phyloP scores from a whole-genome alignment of 2,113 vertebrate species.

The Embiotoca jacksoni region DNA sequence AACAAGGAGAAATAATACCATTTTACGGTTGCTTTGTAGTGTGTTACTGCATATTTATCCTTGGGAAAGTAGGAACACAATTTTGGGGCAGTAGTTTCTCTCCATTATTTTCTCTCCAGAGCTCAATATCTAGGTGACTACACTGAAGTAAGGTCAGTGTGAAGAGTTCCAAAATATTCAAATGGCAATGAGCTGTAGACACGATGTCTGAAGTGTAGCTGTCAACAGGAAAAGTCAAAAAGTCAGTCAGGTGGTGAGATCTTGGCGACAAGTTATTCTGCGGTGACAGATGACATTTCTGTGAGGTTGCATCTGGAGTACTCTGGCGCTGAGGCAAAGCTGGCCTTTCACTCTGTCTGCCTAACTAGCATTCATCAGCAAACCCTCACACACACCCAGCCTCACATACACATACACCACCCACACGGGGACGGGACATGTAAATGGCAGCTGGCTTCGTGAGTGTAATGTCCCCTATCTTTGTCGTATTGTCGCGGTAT shows the following conservation, averaged over 20 bases:
- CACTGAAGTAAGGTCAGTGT: not conserved
- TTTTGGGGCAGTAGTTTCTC: not conserved
- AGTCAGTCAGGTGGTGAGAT: constrained; percentile 74
- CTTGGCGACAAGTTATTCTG: constrained; percentile 71
- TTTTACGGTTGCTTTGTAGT: not conserved
- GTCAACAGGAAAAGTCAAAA: constrained; percentile 70
- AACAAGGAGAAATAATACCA: not conserved
- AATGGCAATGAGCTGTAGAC: constrained; percentile 34
- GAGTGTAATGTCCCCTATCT: constrained; percentile 12
- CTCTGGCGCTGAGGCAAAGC: constrained; percentile 68
- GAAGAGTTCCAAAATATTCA: constrained; percentile 37
- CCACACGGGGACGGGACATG: constrained; percentile 37
- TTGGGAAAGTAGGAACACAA: not conserved
- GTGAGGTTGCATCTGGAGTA: constrained; percentile 69
- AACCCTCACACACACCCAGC: constrained; percentile 32
- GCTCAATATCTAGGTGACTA: not conserved
- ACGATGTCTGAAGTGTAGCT: constrained; percentile 39
- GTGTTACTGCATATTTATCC: not conserved
- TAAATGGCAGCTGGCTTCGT: constrained; percentile 57
- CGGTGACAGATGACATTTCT: constrained; percentile 81
- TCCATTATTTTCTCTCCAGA: not conserved
- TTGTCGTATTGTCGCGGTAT: constrained; percentile 11
- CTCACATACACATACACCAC: constrained; percentile 21
- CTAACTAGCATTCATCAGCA: constrained; percentile 70
- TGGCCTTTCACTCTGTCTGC: constrained; percentile 76